Percentiles rank a stretch among this genome's conserved stretches.
phyloP scores from a whole-genome alignment of 2,797 vertebrate species.

The Crenichthys baileyi region DNA sequence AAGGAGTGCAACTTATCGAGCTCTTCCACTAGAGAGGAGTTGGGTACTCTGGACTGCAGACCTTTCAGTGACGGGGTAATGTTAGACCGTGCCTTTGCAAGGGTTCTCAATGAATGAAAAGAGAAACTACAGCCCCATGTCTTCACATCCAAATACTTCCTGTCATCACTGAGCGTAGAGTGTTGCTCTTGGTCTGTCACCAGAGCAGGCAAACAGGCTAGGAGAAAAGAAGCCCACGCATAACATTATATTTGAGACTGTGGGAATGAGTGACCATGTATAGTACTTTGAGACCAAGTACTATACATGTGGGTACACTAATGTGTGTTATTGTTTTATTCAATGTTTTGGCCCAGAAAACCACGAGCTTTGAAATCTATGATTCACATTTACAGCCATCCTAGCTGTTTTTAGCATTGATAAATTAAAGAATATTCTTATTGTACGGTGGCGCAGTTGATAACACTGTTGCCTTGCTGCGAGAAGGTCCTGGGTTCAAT shows the following conservation, averaged over 20 bases:
- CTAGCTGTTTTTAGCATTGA: neutral
- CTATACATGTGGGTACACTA: conserved; percentile 2
- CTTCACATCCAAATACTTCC: conserved; percentile 60
- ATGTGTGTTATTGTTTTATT: conserved; percentile 7
- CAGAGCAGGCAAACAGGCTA: conserved; percentile 44
- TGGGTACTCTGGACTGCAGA: neutral
- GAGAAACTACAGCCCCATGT: conserved; percentile 39
- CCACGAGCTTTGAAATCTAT: neutral
- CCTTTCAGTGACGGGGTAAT: conserved; percentile 27
- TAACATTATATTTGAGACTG: conserved; percentile 25
- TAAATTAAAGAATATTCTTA: neutral
- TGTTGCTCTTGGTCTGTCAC: conserved; percentile 59
- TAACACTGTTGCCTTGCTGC: no score
- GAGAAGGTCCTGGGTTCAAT: no score
- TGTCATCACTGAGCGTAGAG: conserved; percentile 51
- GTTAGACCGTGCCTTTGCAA: conserved; percentile 26
- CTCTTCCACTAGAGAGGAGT: neutral
- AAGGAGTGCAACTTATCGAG: neutral
- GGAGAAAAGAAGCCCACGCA: conserved; percentile 30
- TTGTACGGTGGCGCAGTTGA: no score
- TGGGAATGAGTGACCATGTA: conserved; percentile 2
- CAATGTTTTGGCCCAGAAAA: conserved; percentile 22
- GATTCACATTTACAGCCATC: neutral
- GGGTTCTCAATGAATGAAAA: conserved; percentile 50
- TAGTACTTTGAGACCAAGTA: neutral